Conservation (phyloP, 2,888 invertebrate species). For the Serrognathus titanus region DNA sequence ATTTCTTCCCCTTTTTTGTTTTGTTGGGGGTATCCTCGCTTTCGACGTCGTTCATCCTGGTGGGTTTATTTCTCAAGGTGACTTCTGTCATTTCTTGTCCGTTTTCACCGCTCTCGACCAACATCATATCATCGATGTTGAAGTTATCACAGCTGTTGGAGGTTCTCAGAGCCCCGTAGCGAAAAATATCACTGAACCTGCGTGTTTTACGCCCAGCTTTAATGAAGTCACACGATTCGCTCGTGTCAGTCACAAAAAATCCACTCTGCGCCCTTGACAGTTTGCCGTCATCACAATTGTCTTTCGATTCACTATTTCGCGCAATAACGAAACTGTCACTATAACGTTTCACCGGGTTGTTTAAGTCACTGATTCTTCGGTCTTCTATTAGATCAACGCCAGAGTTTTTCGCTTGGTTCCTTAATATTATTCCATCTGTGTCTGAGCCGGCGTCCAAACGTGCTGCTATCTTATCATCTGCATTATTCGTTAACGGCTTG, state of each 20-base stretch:
- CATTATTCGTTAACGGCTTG: constrained; percentile 8
- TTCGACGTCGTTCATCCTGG: constrained; percentile 1
- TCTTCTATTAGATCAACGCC: constrained; percentile 2
- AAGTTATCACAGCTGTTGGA: constrained; percentile 39
- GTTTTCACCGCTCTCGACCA: constrained; percentile 22
- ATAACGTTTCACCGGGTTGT: constrained; percentile 36
- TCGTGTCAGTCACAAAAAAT: constrained; percentile 32
- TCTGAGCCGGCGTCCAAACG: not conserved
- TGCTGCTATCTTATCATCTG: constrained; percentile 7
- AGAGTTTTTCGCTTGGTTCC: constrained; percentile 7
- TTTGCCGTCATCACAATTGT: constrained; percentile 20
- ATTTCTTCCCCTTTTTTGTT: constrained; percentile 21
- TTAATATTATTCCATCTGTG: not conserved
- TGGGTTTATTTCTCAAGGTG: constrained; percentile 8
- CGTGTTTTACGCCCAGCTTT: constrained; percentile 33
- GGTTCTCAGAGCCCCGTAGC: constrained; percentile 27
- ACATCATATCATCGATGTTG: constrained; percentile 30
- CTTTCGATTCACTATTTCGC: constrained; percentile 11
- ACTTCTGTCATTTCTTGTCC: constrained; percentile 26
- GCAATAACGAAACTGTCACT: constrained; percentile 46
- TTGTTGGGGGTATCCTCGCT: constrained; percentile 4
- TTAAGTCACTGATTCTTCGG: not conserved
- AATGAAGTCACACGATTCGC: constrained; percentile 6
- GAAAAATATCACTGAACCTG: constrained; percentile 45
- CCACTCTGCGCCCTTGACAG: constrained; percentile 37